phyloP scores from a whole-genome alignment of 35 echinoderm and acorn worm species.

The Antedon bifida region DNA sequence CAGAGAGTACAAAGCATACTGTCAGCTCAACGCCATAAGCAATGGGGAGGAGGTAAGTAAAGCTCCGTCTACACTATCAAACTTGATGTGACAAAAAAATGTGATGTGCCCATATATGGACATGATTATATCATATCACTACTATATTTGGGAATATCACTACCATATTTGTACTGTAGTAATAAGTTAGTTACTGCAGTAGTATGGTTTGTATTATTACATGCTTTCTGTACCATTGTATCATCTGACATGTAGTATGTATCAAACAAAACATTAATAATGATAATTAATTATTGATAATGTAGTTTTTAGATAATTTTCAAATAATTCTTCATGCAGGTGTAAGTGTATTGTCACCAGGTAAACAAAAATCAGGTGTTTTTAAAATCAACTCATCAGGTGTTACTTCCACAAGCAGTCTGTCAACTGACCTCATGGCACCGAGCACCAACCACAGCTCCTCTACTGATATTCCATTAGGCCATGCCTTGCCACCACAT shows the following conservation, averaged over 20 bases:
- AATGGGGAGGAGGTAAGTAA: slow-evolving; percentile 56
- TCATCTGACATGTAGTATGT: background rate
- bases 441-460: background rate
- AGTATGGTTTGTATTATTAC: background rate
- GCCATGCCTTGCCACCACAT: slow-evolving; percentile 3
- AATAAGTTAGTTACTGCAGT: background rate
- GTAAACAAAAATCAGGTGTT: background rate
- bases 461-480: background rate
- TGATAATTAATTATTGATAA: background rate
- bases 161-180: background rate
- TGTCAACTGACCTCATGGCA: no score
- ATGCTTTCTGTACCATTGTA: background rate
- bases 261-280: background rate
- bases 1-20: slow-evolving; percentile 41
- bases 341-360: background rate
- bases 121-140: no score
- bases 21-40: slow-evolving; percentile 57
- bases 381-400: background rate
- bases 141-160: no score
- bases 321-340: background rate
- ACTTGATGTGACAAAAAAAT: no score
- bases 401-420: no score
- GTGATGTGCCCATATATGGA: no score
- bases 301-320: background rate
- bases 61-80: no score